These are phyloP conservation scores for Schizotus pectinicornis DNA, from an alignment of 2,888 invertebrate species.

Conservation along the genomic window DNA sequence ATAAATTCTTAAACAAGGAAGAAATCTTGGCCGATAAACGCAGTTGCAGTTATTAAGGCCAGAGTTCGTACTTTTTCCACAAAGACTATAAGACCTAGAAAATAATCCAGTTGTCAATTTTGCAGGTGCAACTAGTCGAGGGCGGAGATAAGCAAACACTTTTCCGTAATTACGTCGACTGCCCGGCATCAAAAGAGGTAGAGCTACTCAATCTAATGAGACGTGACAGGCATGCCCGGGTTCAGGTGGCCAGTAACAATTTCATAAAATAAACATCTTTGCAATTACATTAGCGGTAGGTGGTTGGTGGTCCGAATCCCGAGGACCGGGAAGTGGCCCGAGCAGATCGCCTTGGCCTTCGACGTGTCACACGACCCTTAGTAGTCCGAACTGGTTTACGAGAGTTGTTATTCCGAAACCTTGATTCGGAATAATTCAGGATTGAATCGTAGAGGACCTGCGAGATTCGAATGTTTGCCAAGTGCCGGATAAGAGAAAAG, in stretches of 20 bases:
- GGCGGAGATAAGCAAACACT: background rate
- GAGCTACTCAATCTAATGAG: slow-evolving; percentile 8
- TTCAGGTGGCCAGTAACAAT: slow-evolving; percentile 5
- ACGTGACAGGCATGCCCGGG: slow-evolving; percentile 3
- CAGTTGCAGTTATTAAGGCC: too few species aligned
- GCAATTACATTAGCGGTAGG: slow-evolving; percentile 22
- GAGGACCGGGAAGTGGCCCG: background rate
- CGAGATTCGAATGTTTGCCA: slow-evolving; percentile 32
- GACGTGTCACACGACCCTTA: slow-evolving; percentile 24
- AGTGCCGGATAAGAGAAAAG: slow-evolving; percentile 34
- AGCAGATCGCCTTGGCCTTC: slow-evolving; percentile 13
- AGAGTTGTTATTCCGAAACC: slow-evolving; percentile 31
- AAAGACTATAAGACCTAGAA: too few species aligned
- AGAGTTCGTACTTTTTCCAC: too few species aligned
- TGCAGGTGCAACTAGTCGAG: background rate
- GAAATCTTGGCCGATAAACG: too few species aligned
- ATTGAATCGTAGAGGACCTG: slow-evolving; percentile 31
- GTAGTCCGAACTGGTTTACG: slow-evolving; percentile 28
- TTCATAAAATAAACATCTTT: slow-evolving; percentile 23
- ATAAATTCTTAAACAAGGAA: too few species aligned
- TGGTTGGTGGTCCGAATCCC: background rate
- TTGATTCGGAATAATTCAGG: slow-evolving; percentile 32
- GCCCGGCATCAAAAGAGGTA: background rate
- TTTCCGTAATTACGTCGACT: background rate
- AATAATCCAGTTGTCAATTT: background rate